Conservation (phyloP, 64 coral and sea anemone species). For the Catalaphyllia jardinei region DNA sequence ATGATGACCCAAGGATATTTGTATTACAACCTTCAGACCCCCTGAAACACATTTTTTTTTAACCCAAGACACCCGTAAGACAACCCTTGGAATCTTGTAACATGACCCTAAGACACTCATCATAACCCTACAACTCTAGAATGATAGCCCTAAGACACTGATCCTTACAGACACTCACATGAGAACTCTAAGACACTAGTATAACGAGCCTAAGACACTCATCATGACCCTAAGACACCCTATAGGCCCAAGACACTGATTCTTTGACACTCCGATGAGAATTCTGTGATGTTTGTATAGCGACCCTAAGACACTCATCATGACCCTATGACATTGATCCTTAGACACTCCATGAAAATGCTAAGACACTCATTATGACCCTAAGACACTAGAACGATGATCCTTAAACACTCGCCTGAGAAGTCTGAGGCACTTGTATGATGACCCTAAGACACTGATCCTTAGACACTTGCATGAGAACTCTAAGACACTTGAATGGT, state of each 20-base stretch:
- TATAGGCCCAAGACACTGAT: no score
- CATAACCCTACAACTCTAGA: no score
- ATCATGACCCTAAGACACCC: not conserved
- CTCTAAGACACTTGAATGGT: not conserved
- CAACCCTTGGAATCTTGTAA: no score
- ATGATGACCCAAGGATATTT: no score
- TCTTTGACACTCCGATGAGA: not conserved
- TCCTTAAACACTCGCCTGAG: not conserved
- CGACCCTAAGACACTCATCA: not conserved
- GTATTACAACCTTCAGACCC: no score
- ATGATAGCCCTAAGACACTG: no score
- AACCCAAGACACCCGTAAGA: no score
- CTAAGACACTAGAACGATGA: not conserved
- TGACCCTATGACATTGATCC: no score
- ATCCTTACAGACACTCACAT: not conserved
- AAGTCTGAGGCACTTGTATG: not conserved
- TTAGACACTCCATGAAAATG: no score
- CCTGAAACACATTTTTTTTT: no score
- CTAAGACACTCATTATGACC: not conserved
- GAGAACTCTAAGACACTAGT: not conserved
- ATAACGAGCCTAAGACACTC: not conserved
- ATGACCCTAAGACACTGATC: no score
- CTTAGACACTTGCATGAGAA: not conserved
- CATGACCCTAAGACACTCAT: no score
- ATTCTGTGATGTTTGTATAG: not conserved